Percentiles rank a stretch among this genome's conserved stretches.
phyloP scores from a whole-genome alignment of 2,113 vertebrate genomes.

The Murina feae region DNA sequence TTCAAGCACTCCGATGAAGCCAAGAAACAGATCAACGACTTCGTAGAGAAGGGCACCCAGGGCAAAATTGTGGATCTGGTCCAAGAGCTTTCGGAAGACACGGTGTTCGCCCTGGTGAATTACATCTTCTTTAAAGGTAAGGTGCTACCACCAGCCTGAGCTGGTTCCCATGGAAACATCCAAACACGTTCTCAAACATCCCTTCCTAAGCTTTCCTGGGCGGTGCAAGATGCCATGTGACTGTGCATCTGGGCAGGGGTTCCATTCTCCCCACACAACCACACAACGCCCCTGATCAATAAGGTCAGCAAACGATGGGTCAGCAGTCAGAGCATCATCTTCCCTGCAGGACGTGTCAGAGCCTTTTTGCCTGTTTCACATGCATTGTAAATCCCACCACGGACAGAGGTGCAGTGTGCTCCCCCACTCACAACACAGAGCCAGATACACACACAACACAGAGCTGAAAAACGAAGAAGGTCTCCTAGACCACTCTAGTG shows the following conservation, averaged over 20 bases:
- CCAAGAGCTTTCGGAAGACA: slow-evolving; percentile 75
- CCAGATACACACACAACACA: background rate
- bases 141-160: background rate
- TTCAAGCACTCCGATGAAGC: slow-evolving; percentile 75
- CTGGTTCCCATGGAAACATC: background rate
- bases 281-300: background rate
- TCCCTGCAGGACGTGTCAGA: background rate
- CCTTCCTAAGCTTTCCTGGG: background rate
- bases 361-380: background rate
- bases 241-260: rapidly evolving
- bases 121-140: slow-evolving; percentile 83
- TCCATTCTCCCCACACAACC: background rate
- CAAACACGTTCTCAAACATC: background rate
- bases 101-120: slow-evolving; percentile 83
- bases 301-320: background rate
- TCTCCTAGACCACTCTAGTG: background rate
- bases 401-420: too few relatives aligned
- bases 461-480: background rate
- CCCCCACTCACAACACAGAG: background rate
- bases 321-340: too few relatives aligned
- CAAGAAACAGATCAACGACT: slow-evolving; percentile 77
- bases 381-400: background rate
- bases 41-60: slow-evolving; percentile 75
- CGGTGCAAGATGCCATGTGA: rapidly evolving
- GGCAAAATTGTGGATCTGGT: slow-evolving; percentile 82